phyloP scores from a whole-genome alignment of 2,113 vertebrate genomes.

The Phaethon lepturus region DNA sequence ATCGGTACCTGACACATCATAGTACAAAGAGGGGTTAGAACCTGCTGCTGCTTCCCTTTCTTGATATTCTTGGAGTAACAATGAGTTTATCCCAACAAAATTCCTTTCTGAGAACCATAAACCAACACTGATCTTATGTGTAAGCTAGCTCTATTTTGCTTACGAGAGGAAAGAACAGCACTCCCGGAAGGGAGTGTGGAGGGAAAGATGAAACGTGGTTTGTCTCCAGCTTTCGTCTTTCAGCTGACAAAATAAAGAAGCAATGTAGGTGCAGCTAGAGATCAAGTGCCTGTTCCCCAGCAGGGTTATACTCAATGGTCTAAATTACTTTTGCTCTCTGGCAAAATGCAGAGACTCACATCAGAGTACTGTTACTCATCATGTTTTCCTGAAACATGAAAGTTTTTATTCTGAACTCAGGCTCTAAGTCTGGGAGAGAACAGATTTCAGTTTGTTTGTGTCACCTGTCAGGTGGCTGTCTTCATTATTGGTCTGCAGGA shows the following conservation, averaged over 20 bases:
- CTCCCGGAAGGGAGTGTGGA: background rate
- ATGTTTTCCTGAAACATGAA: background rate
- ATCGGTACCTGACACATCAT: background rate
- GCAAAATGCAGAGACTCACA: background rate
- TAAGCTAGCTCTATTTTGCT: background rate
- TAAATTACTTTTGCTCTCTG: background rate
- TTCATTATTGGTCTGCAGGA: background rate
- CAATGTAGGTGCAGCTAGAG: background rate
- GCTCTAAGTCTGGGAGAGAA: background rate
- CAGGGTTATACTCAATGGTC: background rate
- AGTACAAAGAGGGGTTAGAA: background rate
- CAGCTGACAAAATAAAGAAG: background rate
- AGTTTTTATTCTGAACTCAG: background rate
- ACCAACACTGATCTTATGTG: background rate
- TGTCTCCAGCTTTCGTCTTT: background rate
- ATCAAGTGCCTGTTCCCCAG: background rate
- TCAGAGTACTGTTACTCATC: background rate
- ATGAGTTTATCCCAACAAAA: background rate
- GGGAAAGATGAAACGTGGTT: background rate
- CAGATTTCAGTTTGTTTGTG: background rate
- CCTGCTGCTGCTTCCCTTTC: background rate
- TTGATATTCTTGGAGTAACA: background rate
- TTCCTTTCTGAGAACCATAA: background rate
- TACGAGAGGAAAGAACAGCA: background rate
- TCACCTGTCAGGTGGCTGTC: background rate